Evolutionary conservation across 2,113 vertebrate genomes (phyloP).

Genomic region (Dolichallabes microphthalmus): DNA sequence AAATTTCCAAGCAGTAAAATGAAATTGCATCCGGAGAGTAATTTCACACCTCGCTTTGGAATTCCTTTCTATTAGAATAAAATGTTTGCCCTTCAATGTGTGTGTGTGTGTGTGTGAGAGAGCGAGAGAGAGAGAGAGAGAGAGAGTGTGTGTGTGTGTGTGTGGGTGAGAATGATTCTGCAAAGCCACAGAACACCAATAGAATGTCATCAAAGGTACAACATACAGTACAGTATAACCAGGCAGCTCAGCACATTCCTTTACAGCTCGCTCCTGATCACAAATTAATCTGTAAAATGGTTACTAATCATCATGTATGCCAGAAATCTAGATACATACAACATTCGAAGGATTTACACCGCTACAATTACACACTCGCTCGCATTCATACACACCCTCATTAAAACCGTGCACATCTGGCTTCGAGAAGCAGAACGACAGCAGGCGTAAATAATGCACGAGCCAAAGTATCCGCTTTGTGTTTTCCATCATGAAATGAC

Average conservation of each 20-base stretch:
- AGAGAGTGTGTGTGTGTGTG: slow-evolving; percentile 11
- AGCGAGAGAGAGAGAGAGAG: background rate
- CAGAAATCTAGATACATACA: background rate
- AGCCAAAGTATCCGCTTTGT: slow-evolving; percentile 49
- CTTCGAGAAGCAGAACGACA: slow-evolving; percentile 19
- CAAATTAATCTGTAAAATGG: background rate
- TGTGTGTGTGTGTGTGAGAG: slow-evolving; percentile 13
- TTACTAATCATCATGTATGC: background rate
- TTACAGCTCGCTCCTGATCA: slow-evolving; percentile 1
- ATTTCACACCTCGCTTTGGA: slow-evolving; percentile 18
- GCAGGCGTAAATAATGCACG: slow-evolving; percentile 37
- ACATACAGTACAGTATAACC: background rate
- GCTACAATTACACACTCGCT: background rate
- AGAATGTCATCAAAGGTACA: slow-evolving; percentile 25
- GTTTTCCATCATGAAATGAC: slow-evolving; percentile 53
- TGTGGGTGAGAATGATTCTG: slow-evolving; percentile 10
- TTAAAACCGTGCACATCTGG: slow-evolving; percentile 43
- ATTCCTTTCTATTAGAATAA: slow-evolving; percentile 43
- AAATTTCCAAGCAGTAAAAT: background rate
- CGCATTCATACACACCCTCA: background rate
- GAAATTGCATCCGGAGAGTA: slow-evolving; percentile 18
- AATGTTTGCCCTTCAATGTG: slow-evolving; percentile 32
- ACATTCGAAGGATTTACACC: background rate
- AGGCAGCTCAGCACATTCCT: background rate
- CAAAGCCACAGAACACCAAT: slow-evolving; percentile 10